phyloP scores from a whole-genome alignment of 2,797 vertebrate genomes.

The Kryptopterus vitreolus region DNA sequence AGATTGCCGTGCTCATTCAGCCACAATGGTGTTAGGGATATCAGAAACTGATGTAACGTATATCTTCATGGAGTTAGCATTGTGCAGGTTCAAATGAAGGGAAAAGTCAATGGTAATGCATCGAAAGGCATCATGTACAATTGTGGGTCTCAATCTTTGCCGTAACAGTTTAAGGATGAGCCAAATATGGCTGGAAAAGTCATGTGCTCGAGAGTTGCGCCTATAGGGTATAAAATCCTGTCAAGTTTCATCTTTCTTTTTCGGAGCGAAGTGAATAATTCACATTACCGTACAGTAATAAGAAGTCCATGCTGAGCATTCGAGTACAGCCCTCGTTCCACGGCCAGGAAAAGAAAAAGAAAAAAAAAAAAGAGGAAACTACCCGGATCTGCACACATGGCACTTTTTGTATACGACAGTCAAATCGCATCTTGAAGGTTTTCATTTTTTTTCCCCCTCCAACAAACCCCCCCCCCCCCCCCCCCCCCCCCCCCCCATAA shows the following conservation, averaged over 20 bases:
- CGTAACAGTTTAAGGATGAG: too few relatives aligned
- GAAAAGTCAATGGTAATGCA: too few relatives aligned
- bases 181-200: neutral
- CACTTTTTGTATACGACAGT: neutral
- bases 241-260: neutral
- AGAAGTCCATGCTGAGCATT: neutral
- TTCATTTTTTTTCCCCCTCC: neutral
- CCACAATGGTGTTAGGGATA: too few relatives aligned
- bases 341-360: neutral
- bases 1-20: too few relatives aligned
- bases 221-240: neutral
- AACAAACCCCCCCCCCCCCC: neutral
- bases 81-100: too few relatives aligned
- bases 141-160: too few relatives aligned
- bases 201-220: neutral
- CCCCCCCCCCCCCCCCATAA: neutral
- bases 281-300: neutral
- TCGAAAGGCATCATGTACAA: too few relatives aligned
- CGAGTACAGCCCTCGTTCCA: neutral
- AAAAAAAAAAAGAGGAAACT: neutral
- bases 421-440: neutral
- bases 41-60: too few relatives aligned
- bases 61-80: too few relatives aligned
- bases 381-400: neutral
- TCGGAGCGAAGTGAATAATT: neutral